Evolutionary conservation across 53 echinoderm and acorn worm genomes (phyloP), one percentile per base, ranked within the genome.

Genomic region (Actinopyga echinites): DNA sequence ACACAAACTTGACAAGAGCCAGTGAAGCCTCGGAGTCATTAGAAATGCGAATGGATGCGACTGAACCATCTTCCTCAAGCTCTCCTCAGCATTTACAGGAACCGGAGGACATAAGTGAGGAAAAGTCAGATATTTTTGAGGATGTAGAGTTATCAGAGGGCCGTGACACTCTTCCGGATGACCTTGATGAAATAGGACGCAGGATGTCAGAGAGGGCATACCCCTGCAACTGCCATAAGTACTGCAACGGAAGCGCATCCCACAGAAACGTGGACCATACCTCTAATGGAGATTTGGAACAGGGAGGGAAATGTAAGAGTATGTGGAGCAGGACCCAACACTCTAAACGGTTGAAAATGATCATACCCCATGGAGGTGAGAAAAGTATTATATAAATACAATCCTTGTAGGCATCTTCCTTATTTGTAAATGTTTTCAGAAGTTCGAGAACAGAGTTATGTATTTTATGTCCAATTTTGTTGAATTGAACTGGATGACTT

Each of bases 291-390:
- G 91, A 88, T 56, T 33, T 91, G 64, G 81, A 87, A 52, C 83
- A 86, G 43, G 81, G 61, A 38, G 79, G 89, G 25, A 92, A 92
- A 84, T 68, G 92, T 26, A 92, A 90, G 80, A 92, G 92, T 34
- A 84, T 88, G 77, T 95, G 95, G 95, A 91, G 91, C 66, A 84
- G 95, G n/a, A 88, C 93, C 31, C 91, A 93, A 52, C 89, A 93
- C 87, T 93, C 93, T 4, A 89, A 89, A 74, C 69, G 95, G 62
- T 85, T 95, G 64, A 89, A 93, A 65, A 95, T 95, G 95, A 85
- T 95, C 60, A 89, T 91, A 29, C 93, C 95, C 9, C 85, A 93
- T 71, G 95, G 95, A 95, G 95, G 95, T 95, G 82, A 84, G 92
- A 54, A 10, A 25, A 62, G 49, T 49, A 44, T 44, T 44, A 49